Conservation (phyloP, 2,113 vertebrate species). For the Amia ocellicauda region DNA sequence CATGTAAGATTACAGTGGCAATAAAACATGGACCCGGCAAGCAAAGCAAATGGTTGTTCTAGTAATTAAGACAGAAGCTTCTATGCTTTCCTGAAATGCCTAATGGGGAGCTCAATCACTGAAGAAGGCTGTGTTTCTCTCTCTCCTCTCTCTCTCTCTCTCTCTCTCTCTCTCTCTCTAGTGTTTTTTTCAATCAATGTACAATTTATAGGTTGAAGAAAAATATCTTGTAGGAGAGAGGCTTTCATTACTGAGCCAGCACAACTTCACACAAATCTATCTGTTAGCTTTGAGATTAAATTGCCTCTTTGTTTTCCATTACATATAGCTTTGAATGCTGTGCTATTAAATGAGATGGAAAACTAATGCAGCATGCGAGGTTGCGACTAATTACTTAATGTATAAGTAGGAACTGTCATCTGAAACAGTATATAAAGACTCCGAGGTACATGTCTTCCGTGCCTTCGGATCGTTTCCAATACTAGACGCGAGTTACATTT, state of each 20-base stretch:
- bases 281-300: neutral
- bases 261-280: conserved; percentile 22
- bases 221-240: conserved; percentile 42
- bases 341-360: neutral
- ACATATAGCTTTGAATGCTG: too few relatives aligned
- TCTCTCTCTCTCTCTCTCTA: too few relatives aligned
- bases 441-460: too few relatives aligned
- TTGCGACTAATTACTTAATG: neutral
- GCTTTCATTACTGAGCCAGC: conserved; percentile 50
- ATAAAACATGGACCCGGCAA: conserved; percentile 44
- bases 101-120: conserved; percentile 28
- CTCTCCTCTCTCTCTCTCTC: too few relatives aligned
- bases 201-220: conserved; percentile 45
- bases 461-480: too few relatives aligned
- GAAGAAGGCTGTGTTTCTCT: neutral
- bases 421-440: too few relatives aligned
- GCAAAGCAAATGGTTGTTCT: conserved; percentile 45
- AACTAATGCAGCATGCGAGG: neutral
- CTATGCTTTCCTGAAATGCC: conserved; percentile 18
- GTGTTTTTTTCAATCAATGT: conserved; percentile 46
- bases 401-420: too few relatives aligned
- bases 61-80: conserved; percentile 45
- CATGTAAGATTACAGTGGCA: conserved; percentile 45
- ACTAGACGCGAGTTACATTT: too few relatives aligned
- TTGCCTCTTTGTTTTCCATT: too few relatives aligned